Conservation (phyloP, 2,888 invertebrate species). For the Cremastobaeus sp. region DNA sequence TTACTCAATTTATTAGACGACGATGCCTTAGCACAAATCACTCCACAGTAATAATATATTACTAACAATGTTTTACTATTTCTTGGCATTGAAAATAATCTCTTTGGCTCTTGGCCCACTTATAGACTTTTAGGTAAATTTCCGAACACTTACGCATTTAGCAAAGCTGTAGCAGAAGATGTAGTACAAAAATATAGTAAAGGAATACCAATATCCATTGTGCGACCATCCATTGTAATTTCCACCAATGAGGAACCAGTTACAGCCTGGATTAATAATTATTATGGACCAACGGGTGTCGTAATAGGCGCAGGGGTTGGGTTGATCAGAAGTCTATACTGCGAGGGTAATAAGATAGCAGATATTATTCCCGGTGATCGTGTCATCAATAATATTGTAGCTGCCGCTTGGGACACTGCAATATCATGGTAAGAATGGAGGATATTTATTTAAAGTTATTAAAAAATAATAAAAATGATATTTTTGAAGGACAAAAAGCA, state of each 20-base stretch:
- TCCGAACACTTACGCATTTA: slow-evolving; percentile 87
- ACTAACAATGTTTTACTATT: slow-evolving; percentile 1
- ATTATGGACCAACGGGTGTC: slow-evolving; percentile 83
- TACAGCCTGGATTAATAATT: slow-evolving; percentile 84
- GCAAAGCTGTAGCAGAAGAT: slow-evolving; percentile 86
- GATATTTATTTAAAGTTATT: background rate
- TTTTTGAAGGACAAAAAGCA: slow-evolving; percentile 20
- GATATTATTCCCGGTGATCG: slow-evolving; percentile 86
- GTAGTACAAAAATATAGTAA: slow-evolving; percentile 80
- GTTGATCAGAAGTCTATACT: slow-evolving; percentile 81
- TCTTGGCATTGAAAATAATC: too few species aligned
- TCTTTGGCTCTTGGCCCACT: too few species aligned
- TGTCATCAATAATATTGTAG: slow-evolving; percentile 82
- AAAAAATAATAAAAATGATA: too few species aligned
- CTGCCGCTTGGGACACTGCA: slow-evolving; percentile 80
- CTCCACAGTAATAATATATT: slow-evolving; percentile 65
- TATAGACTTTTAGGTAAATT: slow-evolving; percentile 80
- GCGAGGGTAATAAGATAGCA: slow-evolving; percentile 79
- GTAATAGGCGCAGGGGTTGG: slow-evolving; percentile 81
- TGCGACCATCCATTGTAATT: slow-evolving; percentile 83
- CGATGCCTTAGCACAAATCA: slow-evolving; percentile 66
- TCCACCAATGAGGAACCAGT: slow-evolving; percentile 78
- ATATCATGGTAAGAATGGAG: slow-evolving; percentile 64
- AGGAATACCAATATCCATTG: slow-evolving; percentile 83
- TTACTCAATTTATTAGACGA: too few species aligned